These are phyloP conservation scores for Babyrousa celebensis DNA, from an alignment of 2,797 vertebrate genomes.

Conservation along the genomic window DNA sequence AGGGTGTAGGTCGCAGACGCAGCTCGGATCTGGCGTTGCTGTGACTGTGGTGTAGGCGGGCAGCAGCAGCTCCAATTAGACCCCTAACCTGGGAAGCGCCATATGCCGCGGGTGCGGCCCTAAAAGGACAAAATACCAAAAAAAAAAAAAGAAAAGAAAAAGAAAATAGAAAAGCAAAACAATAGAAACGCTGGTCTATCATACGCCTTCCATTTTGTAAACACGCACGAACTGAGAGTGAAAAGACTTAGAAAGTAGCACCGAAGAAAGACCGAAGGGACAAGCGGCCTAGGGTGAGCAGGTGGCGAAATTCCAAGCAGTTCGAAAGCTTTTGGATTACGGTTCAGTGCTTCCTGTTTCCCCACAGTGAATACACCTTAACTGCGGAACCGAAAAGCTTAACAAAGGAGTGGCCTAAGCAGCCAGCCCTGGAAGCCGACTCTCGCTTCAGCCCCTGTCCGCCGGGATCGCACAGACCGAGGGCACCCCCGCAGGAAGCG, in stretches of 20 bases:
- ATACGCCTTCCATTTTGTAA: not conserved
- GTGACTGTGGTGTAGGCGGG: no score
- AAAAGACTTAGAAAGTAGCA: not conserved
- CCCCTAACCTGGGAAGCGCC: no score
- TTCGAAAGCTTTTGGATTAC: not conserved
- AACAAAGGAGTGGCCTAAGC: accelerated
- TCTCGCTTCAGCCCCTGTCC: not conserved
- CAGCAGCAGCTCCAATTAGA: no score
- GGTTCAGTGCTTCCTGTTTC: not conserved
- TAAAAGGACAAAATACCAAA: no score
- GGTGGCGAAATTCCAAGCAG: not conserved
- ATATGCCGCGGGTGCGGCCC: no score
- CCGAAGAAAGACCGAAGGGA: not conserved
- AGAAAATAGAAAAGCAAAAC: not conserved
- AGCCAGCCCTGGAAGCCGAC: not conserved
- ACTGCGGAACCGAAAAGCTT: not conserved
- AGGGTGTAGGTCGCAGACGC: no score
- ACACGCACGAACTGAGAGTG: not conserved
- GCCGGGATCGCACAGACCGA: accelerated
- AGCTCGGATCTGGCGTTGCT: no score
- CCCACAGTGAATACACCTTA: accelerated
- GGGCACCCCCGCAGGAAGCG: not conserved
- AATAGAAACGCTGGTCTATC: not conserved
- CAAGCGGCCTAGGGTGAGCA: accelerated
- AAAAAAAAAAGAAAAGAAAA: no score